Evolutionary conservation across 2,797 vertebrate species (phyloP).

Genomic region (Hippocampus kuda): DNA sequence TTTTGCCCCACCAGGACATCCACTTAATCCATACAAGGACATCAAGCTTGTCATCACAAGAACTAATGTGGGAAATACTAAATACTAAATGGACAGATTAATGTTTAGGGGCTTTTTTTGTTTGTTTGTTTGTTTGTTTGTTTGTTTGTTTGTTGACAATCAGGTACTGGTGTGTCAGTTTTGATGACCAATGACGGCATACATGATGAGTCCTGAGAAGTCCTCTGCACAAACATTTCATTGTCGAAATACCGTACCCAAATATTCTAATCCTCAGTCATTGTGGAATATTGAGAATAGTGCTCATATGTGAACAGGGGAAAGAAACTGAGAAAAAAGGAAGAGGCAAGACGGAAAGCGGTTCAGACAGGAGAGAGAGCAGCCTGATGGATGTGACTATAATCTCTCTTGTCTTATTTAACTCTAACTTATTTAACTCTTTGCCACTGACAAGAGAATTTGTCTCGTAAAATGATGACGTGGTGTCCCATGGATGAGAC

Average conservation of each 20-base stretch:
- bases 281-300: neutral
- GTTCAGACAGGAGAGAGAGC: neutral
- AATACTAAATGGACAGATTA: neutral
- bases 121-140: too few relatives aligned
- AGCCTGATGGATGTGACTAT: neutral
- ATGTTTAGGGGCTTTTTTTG: neutral
- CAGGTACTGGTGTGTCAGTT: neutral
- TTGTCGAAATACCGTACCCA: neutral
- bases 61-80: neutral
- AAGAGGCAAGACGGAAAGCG: neutral
- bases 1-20: slow-evolving; percentile 51
- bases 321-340: neutral
- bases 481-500: too few relatives aligned
- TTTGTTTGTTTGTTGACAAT: neutral
- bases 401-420: neutral
- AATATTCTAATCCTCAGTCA: neutral
- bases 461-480: too few relatives aligned
- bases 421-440: too few relatives aligned
- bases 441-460: too few relatives aligned
- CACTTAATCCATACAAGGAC: slow-evolving; percentile 39
- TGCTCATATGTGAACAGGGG: neutral
- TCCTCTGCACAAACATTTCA: neutral
- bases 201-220: neutral
- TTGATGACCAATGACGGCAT: neutral
- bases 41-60: slow-evolving; percentile 18